These are phyloP conservation scores for Geotria australis DNA, from an alignment of 2,797 vertebrate genomes.

Conservation along the genomic window DNA sequence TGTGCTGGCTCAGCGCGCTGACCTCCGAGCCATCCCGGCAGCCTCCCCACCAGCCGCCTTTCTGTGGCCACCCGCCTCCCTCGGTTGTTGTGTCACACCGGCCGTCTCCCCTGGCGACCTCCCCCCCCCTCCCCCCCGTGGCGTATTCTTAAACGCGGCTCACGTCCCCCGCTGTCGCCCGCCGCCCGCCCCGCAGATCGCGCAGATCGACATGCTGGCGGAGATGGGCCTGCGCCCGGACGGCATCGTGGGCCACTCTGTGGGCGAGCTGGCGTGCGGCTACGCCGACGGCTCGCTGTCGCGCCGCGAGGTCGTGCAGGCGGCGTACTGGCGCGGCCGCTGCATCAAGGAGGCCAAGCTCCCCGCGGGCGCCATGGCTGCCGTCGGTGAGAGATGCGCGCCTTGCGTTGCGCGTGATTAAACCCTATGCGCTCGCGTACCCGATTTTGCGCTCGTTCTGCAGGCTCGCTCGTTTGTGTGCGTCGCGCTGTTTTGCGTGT, in stretches of 20 bases:
- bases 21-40: too few species aligned
- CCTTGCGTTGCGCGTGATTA: too few species aligned
- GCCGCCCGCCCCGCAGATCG: constrained; percentile 21
- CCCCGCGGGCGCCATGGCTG: constrained; percentile 70
- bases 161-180: background rate
- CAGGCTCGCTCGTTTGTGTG: too few species aligned
- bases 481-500: too few species aligned
- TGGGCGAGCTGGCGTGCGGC: constrained; percentile 72
- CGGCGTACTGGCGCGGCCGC: constrained; percentile 68
- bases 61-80: too few species aligned
- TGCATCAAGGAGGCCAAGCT: constrained; percentile 60
- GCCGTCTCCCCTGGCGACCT: too few species aligned
- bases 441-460: too few species aligned
- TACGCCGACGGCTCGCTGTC: constrained; percentile 61
- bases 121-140: too few species aligned
- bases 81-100: too few species aligned
- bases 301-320: constrained; percentile 39
- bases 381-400: constrained; percentile 32
- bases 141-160: background rate
- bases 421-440: too few species aligned
- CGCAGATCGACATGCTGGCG: constrained; percentile 53
- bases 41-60: too few species aligned
- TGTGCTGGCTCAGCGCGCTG: too few species aligned
- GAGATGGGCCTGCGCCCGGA: constrained; percentile 43
- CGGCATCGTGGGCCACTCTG: constrained; percentile 72